Evolutionary conservation across 2,888 invertebrate species (phyloP).

Genomic region (Drosophila fulvimacula): DNA sequence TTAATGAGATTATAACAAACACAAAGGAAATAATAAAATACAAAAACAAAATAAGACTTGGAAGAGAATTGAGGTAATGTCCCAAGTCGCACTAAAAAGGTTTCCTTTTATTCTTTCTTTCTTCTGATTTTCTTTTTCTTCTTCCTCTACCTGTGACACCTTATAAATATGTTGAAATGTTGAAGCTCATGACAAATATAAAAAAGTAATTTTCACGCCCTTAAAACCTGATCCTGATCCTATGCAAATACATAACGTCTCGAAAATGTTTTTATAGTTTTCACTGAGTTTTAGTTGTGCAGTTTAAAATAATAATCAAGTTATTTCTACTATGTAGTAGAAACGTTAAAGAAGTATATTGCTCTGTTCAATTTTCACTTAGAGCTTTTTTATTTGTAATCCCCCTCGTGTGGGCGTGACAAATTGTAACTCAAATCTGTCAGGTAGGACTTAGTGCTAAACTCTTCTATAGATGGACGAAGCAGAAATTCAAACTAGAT

Average conservation of each 20-base stretch:
- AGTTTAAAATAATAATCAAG: not conserved
- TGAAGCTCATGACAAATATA: not conserved
- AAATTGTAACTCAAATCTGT: no score
- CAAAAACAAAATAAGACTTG: not conserved
- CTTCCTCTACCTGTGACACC: not conserved
- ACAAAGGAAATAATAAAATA: not conserved
- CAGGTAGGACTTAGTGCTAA: no score
- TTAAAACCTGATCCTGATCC: not conserved
- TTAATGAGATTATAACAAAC: not conserved
- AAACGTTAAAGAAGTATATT: not conserved
- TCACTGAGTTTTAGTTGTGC: not conserved
- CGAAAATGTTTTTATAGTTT: not conserved
- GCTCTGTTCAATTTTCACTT: not conserved
- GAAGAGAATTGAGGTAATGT: not conserved
- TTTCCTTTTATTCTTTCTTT: not conserved
- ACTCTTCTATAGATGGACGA: no score
- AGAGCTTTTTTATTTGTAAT: no score
- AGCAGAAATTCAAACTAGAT: no score
- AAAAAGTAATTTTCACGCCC: not conserved
- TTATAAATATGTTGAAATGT: not conserved
- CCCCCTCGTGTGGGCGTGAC: no score
- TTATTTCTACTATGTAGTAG: not conserved
- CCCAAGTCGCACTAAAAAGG: not conserved
- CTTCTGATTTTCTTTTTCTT: not conserved
- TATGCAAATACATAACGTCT: not conserved